Base-by-base conservation (phyloP, 1,140 invertebrate genomes). In the Platorchestia sp. region DNA sequence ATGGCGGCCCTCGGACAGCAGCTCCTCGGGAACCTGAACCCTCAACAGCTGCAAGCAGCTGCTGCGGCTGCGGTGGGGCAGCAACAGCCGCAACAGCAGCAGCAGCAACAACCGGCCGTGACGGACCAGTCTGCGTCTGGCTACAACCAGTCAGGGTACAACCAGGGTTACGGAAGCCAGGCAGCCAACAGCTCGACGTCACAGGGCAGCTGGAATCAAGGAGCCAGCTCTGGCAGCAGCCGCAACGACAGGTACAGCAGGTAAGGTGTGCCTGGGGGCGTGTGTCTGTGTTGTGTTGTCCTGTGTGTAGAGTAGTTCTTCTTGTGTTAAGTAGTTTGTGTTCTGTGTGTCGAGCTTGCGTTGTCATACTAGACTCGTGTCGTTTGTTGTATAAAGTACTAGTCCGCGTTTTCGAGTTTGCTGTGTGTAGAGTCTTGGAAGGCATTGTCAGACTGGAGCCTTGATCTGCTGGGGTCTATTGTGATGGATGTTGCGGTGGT, bases 1-100 rank as follows among this genome's bases (percentile, higher is more conserved):
- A 98, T 98, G 95, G 98, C 98, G 86, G 98, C 98, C 27, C 97
- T 98, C 44, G 98, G 98, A 97, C 98, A 98, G 36, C 86, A 87
- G 86, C 41, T 87, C 7, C 86, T 87, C 10, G 87, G 87, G 5
- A 90, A 90, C 87, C 87, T 90, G 5, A 90, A 90, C 44, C 87
- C 87, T 1, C 87, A 90, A 27, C 87, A 90, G 87, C 87, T 90
- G 41, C 87, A 90, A 42, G 87, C 87, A 0, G 87, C 87, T 0
- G 87, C 87, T 27, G 87, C 87, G 3, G 87, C 87, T 3, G 87
- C 87, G 14, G 87, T 44, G 6, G 97, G 97, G 97, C 53, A 98
- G 98, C 87, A 90, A 43, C 87, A 6, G 10, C 19, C 98, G 95
- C 97, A 97, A 95, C 98, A 98, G 96, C 97, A 98, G 59, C 97